A percentile compares a stretch with the other conserved stretches of the same genome.
These are phyloP conservation scores for Corythoichthys haematopterus DNA, from an alignment of 2,113 vertebrate species.

Conservation along the genomic window DNA sequence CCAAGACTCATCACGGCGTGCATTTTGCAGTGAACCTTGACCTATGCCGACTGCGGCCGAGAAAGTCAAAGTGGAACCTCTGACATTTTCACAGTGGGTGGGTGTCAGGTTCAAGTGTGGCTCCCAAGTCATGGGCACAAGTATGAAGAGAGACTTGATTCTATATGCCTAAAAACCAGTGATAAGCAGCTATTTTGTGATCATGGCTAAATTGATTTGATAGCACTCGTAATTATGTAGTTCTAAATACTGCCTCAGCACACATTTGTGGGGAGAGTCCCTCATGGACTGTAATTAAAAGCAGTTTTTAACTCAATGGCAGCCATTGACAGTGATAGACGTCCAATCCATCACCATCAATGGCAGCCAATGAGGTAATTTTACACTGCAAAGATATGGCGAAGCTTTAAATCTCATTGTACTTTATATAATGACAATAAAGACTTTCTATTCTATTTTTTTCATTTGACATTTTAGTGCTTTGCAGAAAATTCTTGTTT, in stretches of 20 bases:
- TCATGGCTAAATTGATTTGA: neutral
- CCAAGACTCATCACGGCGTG: neutral
- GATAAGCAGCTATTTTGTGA: neutral
- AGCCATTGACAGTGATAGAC: neutral
- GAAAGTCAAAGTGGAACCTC: constrained; percentile 28
- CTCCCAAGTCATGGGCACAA: neutral
- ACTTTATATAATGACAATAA: too few species aligned
- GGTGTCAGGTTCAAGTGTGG: constrained; percentile 48
- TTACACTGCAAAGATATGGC: too few species aligned
- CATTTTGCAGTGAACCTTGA: constrained; percentile 32
- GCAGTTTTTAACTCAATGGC: neutral
- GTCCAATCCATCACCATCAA: too few species aligned
- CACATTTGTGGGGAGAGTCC: too few species aligned
- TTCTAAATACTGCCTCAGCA: neutral
- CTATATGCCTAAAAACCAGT: neutral
- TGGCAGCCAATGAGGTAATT: too few species aligned
- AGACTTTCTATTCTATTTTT: too few species aligned
- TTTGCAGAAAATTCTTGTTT: too few species aligned
- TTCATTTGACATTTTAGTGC: too few species aligned
- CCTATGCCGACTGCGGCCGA: constrained; percentile 20
- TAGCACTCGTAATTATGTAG: neutral
- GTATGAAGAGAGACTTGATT: neutral
- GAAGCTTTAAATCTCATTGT: too few species aligned
- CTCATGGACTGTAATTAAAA: neutral
- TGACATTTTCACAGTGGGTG: constrained; percentile 57